A percentile compares a stretch with the other conserved stretches of the same genome.
These are phyloP conservation scores for Ernsta delagoae DNA, from an alignment of 2,888 invertebrate genomes.

Conservation along the genomic window DNA sequence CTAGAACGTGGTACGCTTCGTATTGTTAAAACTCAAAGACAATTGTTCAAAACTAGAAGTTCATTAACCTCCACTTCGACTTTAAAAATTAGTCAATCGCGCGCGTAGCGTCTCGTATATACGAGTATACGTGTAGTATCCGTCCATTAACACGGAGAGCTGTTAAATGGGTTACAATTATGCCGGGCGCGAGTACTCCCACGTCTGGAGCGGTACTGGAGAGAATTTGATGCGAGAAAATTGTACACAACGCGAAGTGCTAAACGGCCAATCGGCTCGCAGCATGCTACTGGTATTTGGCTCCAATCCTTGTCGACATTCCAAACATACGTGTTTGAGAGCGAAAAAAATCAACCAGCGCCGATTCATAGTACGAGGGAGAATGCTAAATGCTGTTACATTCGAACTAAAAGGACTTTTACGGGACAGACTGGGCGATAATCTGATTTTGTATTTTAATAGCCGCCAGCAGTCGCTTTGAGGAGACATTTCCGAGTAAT, in stretches of 20 bases:
- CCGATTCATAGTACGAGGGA: background rate
- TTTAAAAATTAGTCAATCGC: background rate
- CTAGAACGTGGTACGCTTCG: background rate
- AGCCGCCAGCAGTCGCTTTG: slow-evolving; percentile 8
- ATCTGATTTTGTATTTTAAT: slow-evolving; percentile 21
- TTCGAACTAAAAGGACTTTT: slow-evolving; percentile 1
- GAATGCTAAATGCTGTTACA: background rate
- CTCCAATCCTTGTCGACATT: background rate
- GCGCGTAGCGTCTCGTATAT: background rate
- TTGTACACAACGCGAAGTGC: slow-evolving; percentile 16
- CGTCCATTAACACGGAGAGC: background rate
- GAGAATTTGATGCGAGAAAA: slow-evolving; percentile 19
- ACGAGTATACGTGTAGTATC: background rate
- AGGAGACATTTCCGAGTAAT: slow-evolving; percentile 22
- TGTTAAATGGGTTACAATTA: slow-evolving; percentile 18
- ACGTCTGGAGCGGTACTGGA: slow-evolving; percentile 24
- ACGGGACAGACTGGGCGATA: background rate
- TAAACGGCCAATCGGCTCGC: slow-evolving; percentile 12
- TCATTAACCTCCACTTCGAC: background rate
- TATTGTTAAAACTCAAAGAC: no score
- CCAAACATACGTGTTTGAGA: background rate
- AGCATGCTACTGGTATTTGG: slow-evolving; percentile 4
- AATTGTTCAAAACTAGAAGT: background rate
- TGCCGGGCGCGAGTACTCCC: slow-evolving; percentile 19
- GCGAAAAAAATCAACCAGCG: background rate